Base-by-base conservation (phyloP, 2,888 invertebrate species). In the Taphrorychus bicolor region DNA sequence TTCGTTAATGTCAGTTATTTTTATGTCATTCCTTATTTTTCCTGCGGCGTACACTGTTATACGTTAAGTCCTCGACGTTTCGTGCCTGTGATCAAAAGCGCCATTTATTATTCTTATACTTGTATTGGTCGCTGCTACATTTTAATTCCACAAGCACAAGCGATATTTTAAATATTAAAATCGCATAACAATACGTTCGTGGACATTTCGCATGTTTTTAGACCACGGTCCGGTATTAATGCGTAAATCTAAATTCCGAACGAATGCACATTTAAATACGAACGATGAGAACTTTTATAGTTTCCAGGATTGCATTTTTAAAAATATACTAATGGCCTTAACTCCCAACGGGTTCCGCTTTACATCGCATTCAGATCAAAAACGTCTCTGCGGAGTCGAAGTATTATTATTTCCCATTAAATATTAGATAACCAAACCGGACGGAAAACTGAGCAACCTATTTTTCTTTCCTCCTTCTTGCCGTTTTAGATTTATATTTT, bases 401-500 rank as follows among this genome's bases (percentile, higher is more conserved):
- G 18, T 45, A 45, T 45, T 24, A 48, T 63, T 41, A 40, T 51
- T 64, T 64, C 24, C 19, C 42, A 52, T 58, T 64, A 58, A 59
- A 64, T 17, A 18, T 64, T 58, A n/a, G 40, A 5, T 58, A 64
- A 41, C 42, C 19, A 18, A 53, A 57, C 58, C 32, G 58, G 53
- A 42, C 53, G 58, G 65, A 59, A 65, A 57, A 64, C 64, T 32
- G 53, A 59, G 22, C 52, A 42, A 59, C 59, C 53, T 59, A 52
- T 59, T 59, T 63, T 65, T 65, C 65, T 53, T 59, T 24, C 57
- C 24, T 45, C 48, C 7, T 65, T 59, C 65, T 32, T 21, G 65
- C 59, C 53, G 51, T 65, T 59, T 59, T 59, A 57, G 59, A 59
- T 59, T 65, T 65, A 59, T 64, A 59, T 58, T 58, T 48, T 53